Evolutionary conservation across 1,140 invertebrate genomes (phyloP).

Genomic region (Vanessa tameamea): DNA sequence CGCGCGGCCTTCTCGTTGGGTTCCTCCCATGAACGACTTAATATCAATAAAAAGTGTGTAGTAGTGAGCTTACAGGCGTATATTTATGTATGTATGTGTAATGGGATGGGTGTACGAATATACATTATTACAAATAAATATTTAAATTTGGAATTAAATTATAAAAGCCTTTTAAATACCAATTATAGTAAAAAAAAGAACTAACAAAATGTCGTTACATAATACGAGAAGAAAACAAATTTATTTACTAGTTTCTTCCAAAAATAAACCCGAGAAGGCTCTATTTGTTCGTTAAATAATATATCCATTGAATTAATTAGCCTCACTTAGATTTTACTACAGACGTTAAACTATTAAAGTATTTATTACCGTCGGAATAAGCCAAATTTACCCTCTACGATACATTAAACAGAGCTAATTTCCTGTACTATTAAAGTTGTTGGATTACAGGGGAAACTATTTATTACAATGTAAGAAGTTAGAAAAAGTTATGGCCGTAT

Average conservation of each 20-base stretch:
- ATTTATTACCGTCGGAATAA: slow-evolving; percentile 32
- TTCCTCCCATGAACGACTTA: too few species aligned
- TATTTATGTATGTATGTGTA: too few species aligned
- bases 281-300: not conserved
- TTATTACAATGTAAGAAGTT: slow-evolving; percentile 36
- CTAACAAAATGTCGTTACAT: too few species aligned
- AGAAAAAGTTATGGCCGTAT: slow-evolving; percentile 33
- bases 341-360: slow-evolving; percentile 33
- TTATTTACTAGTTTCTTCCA: not conserved
- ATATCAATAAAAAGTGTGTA: too few species aligned
- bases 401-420: slow-evolving; percentile 40
- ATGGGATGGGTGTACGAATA: too few species aligned
- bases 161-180: too few species aligned
- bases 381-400: slow-evolving; percentile 35
- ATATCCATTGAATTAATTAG: slow-evolving; percentile 20
- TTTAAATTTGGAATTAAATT: too few species aligned
- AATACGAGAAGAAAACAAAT: too few species aligned
- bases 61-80: too few species aligned
- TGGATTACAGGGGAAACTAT: slow-evolving; percentile 38
- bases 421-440: slow-evolving; percentile 37
- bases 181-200: too few species aligned
- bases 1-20: too few species aligned
- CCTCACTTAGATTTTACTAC: slow-evolving; percentile 23
- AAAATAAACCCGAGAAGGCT: not conserved
- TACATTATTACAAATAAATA: too few species aligned